Percentiles rank a stretch among this genome's conserved stretches.
phyloP scores from a whole-genome alignment of 2,888 invertebrate genomes.

The Morpho achilles region DNA sequence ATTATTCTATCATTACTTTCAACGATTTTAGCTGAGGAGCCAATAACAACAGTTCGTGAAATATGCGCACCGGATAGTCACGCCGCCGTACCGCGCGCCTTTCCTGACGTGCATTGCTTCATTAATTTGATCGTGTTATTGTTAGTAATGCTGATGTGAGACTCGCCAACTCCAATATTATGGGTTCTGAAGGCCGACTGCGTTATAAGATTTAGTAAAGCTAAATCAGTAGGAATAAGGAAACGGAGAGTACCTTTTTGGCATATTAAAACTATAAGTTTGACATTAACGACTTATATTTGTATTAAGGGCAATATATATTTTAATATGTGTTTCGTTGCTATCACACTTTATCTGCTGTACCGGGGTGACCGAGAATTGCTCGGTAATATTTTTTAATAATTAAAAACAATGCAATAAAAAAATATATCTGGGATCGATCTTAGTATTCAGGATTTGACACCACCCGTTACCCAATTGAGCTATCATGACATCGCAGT shows the following conservation, averaged over 20 bases:
- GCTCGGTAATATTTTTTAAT: too few relatives aligned
- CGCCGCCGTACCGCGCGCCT: constrained; percentile 26
- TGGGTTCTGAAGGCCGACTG: constrained; percentile 19
- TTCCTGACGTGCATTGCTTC: constrained; percentile 35
- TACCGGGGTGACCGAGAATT: too few relatives aligned
- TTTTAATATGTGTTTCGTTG: too few relatives aligned
- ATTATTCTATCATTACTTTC: too few relatives aligned
- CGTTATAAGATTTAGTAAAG: constrained; percentile 15
- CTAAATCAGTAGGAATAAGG: constrained; percentile 27
- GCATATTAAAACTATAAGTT: constrained; percentile 23
- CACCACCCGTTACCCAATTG: too few relatives aligned
- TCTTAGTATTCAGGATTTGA: too few relatives aligned
- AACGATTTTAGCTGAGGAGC: constrained; percentile 9
- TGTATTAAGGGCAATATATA: constrained; percentile 33
- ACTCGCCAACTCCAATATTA: constrained; percentile 24
- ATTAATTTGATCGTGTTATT: constrained; percentile 34
- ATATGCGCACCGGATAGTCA: constrained; percentile 32
- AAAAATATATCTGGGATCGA: too few relatives aligned
- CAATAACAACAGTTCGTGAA: constrained; percentile 16
- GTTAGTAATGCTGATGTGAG: constrained; percentile 28
- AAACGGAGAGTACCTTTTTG: constrained; percentile 23
- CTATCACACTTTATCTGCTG: too few relatives aligned
- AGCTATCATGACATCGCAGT: too few relatives aligned
- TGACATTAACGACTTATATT: constrained; percentile 30
- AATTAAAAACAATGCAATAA: too few relatives aligned